Percentiles rank a stretch among this genome's conserved stretches.
Conservation (phyloP, 2,113 vertebrate species). For the Muntiacus reevesi region DNA sequence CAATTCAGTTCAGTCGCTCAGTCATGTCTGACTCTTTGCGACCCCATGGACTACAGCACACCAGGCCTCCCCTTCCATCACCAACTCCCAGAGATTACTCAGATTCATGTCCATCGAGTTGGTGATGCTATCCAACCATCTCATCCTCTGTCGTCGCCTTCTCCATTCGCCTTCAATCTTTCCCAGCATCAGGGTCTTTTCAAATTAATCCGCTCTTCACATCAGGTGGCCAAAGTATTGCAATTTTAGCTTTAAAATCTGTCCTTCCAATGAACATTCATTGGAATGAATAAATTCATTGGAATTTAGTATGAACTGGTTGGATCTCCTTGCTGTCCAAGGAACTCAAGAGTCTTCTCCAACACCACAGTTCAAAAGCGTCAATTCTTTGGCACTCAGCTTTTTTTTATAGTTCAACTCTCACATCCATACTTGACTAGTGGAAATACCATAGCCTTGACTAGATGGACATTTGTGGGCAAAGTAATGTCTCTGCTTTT, state of each 20-base stretch:
- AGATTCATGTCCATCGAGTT: neutral
- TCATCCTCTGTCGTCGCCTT: neutral
- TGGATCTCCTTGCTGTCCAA: neutral
- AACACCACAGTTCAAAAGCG: neutral
- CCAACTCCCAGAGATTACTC: neutral
- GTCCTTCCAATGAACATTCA: neutral
- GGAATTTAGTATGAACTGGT: neutral
- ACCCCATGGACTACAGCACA: rapidly evolving
- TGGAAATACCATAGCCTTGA: neutral
- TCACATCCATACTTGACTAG: too few species aligned
- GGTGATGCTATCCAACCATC: neutral
- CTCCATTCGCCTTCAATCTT: rapidly evolving
- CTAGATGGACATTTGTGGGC: neutral
- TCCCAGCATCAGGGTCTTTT: neutral
- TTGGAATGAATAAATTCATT: too few species aligned
- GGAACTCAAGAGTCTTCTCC: neutral
- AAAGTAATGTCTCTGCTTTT: neutral
- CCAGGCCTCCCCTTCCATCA: neutral
- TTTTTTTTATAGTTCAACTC: neutral
- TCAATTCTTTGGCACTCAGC: neutral
- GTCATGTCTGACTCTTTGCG: rapidly evolving
- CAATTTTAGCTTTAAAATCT: neutral
- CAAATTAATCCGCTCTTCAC: neutral
- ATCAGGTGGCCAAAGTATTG: neutral
- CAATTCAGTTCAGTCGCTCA: rapidly evolving